Base-by-base conservation (phyloP, 2,888 invertebrate species). In the Elaeidobius kamerunicus region DNA sequence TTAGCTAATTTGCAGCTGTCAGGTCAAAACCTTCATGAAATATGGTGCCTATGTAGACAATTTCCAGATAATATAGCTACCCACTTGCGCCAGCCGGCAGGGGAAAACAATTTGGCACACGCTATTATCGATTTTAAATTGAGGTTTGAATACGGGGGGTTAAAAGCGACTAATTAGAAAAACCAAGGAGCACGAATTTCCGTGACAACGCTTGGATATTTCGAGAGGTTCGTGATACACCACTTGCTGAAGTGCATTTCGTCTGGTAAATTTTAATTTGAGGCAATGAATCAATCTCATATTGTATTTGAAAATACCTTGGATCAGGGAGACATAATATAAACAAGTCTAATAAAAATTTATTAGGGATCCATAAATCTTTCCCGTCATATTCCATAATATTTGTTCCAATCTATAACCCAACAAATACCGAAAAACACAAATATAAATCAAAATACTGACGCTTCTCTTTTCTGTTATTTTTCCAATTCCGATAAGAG, bases 1-100 rank as follows among this genome's bases (percentile, higher is more conserved):
- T 51, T 55, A 48, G 52, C 52, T 56, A 56, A 56, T 56, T 56
- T 56, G 52, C 56, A 56, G 52, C 56, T 56, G 56, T 56, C 56
- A 56, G 44, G 48, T 52, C 52, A 38, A 49, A 52, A 52, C 39
- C 56, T 48, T 44, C 52, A 36, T 56, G 56, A 56, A 52, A 56
- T 56, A 56, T 56, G 48, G 52, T 49, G 56, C 48, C 52, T 52
- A 52, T 52, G 56, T 56, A 56, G 52, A 56, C 52, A 56, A 48
- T 56, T 55, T 52, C 52, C 44, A 48, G 51, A 55, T 51, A 51
- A 55, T 55, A 52, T 40, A 41, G 39, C 39, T 45, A 54, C 48
- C 55, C 46, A 50, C 42, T 51, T 42, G 46, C 50, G 45, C 50
- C 30, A 46, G 42, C 36, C 50, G 32, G 45, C 50, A 30, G 45